These are phyloP conservation scores for Atherinosoma microstoma DNA, from an alignment of 2,797 vertebrate species.

Conservation along the genomic window DNA sequence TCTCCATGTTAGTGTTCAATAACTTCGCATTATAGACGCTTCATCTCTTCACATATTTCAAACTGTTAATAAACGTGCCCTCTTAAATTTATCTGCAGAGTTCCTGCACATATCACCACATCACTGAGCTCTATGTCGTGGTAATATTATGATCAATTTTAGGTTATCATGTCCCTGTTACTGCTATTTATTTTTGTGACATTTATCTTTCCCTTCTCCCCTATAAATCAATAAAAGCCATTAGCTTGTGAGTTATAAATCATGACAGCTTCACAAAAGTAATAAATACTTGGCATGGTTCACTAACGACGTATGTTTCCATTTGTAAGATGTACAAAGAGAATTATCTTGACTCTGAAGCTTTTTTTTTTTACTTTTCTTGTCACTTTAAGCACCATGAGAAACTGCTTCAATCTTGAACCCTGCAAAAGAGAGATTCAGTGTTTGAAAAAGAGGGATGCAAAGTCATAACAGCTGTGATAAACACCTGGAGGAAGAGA, in stretches of 20 bases:
- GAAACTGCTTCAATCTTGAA: conserved; percentile 37
- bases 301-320: conserved; percentile 7
- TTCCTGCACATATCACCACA: conserved; percentile 14
- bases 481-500: conserved; percentile 59
- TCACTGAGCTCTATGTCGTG: neutral
- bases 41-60: neutral
- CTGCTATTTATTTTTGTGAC: conserved; percentile 1
- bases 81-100: neutral
- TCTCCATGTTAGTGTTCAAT: neutral
- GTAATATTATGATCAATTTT: conserved; percentile 13
- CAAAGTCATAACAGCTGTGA: conserved; percentile 49
- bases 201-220: neutral
- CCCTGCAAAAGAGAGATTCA: conserved; percentile 33
- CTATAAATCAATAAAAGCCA: conserved; percentile 11
- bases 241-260: conserved; percentile 15
- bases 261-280: conserved; percentile 4
- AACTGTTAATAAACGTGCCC: conserved; percentile 14
- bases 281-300: conserved; percentile 16
- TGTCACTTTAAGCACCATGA: conserved; percentile 15
- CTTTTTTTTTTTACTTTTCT: neutral
- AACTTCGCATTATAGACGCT: neutral
- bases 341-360: conserved; percentile 1
- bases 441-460: conserved; percentile 40
- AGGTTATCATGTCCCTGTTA: neutral
- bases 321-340: conserved; percentile 9